A percentile compares a stretch with the other conserved stretches of the same genome.
These are phyloP conservation scores for Ageneiosus marmoratus DNA, from an alignment of 2,113 vertebrate genomes.

Conservation along the genomic window DNA sequence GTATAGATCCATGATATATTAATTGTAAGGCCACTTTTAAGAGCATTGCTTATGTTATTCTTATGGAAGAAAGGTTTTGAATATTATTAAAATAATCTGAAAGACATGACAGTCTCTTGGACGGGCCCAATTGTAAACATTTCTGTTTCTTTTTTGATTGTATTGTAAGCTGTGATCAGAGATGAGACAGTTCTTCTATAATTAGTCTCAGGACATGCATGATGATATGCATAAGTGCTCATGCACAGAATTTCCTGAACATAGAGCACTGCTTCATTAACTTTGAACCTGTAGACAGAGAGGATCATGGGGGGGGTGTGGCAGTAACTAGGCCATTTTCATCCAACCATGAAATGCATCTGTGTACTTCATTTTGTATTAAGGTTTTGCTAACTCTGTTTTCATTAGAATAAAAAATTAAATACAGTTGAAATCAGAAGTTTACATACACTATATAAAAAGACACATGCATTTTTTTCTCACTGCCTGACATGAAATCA, in stretches of 20 bases:
- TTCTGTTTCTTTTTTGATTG: neutral
- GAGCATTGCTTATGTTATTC: neutral
- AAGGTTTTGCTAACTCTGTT: neutral
- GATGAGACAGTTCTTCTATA: neutral
- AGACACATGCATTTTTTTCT: no score
- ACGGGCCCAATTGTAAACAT: neutral
- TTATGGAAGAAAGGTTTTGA: neutral
- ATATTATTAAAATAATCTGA: neutral
- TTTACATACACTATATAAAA: no score
- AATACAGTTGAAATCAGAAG: no score
- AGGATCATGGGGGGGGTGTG: neutral
- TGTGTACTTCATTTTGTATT: neutral
- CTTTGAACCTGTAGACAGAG: neutral
- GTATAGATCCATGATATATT: neutral
- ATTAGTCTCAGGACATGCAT: neutral
- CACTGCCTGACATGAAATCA: no score
- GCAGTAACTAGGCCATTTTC: neutral
- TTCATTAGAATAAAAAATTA: neutral
- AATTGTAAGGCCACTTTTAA: neutral
- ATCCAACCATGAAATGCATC: neutral
- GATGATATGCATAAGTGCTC: slow-evolving; percentile 2
- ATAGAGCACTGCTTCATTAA: neutral
- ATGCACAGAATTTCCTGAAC: slow-evolving; percentile 19
- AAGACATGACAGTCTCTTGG: neutral
- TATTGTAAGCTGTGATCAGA: neutral